Evolutionary conservation across 2,888 invertebrate genomes (phyloP).

Genomic region (Luperina nickerlii): DNA sequence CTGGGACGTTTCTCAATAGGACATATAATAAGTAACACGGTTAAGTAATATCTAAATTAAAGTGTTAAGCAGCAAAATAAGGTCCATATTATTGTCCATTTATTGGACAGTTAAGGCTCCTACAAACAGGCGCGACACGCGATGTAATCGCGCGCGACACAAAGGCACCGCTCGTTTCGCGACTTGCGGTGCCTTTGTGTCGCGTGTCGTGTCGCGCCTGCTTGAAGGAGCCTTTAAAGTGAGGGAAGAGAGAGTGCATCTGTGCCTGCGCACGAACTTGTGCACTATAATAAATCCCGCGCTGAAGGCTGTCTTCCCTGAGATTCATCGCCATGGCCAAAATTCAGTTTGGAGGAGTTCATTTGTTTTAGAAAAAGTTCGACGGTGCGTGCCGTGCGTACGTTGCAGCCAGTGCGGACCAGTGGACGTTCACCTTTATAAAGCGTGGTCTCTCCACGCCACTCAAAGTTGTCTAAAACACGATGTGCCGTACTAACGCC

Average conservation of each 20-base stretch:
- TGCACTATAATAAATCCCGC: background rate
- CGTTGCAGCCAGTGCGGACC: background rate
- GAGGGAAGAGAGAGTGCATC: too few species aligned
- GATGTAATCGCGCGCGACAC: too few species aligned
- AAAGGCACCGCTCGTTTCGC: too few species aligned
- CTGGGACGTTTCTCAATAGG: background rate
- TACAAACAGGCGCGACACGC: too few species aligned
- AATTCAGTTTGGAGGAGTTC: background rate
- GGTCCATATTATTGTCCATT: too few species aligned
- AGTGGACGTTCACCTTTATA: too few species aligned
- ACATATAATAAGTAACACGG: background rate
- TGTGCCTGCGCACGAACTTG: too few species aligned
- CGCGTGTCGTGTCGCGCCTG: too few species aligned
- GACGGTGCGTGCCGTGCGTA: background rate
- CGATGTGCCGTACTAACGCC: background rate
- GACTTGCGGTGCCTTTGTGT: too few species aligned
- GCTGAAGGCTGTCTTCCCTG: background rate
- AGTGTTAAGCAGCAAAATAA: too few species aligned
- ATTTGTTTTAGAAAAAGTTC: background rate
- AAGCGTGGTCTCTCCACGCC: background rate
- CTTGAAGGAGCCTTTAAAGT: too few species aligned
- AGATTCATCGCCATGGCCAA: background rate
- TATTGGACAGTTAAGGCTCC: too few species aligned
- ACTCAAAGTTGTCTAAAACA: background rate
- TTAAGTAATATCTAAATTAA: background rate